Conservation (phyloP, 2,113 vertebrate genomes). For the Nothocercus julius region DNA sequence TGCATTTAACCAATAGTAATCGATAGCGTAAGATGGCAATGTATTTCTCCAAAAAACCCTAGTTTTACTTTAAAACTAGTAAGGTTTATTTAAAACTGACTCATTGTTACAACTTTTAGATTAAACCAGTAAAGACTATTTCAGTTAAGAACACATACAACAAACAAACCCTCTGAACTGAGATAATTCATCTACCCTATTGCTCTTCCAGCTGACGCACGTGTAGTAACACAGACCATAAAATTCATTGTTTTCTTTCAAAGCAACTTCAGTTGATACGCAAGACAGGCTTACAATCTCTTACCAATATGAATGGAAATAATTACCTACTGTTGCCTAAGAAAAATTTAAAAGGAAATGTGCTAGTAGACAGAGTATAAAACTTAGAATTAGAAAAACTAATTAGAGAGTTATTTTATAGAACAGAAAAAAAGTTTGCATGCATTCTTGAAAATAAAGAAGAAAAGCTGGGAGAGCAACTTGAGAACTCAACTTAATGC, state of each 20-base stretch:
- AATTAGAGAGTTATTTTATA: background rate
- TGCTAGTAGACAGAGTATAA: background rate
- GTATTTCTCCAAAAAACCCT: background rate
- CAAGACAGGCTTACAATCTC: background rate
- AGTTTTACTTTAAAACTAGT: too few relatives aligned
- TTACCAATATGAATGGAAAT: background rate
- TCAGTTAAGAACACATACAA: background rate
- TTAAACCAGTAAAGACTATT: background rate
- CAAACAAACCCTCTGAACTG: background rate
- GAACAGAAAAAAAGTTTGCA: background rate
- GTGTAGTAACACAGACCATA: background rate
- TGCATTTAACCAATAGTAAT: background rate
- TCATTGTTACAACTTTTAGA: background rate
- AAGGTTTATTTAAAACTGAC: background rate
- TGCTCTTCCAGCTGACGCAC: background rate
- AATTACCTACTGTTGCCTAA: background rate
- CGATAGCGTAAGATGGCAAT: background rate
- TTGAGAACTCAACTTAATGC: background rate
- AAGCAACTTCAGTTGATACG: background rate
- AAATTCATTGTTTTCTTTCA: background rate
- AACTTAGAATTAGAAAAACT: too few relatives aligned
- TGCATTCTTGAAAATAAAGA: background rate
- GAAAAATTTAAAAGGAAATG: background rate
- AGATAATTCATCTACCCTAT: background rate
- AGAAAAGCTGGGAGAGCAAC: background rate